Evolutionary conservation across 2,888 invertebrate genomes (phyloP), one percentile per base, ranked within the genome.

Genomic region (Drosophila vallismaia): DNA sequence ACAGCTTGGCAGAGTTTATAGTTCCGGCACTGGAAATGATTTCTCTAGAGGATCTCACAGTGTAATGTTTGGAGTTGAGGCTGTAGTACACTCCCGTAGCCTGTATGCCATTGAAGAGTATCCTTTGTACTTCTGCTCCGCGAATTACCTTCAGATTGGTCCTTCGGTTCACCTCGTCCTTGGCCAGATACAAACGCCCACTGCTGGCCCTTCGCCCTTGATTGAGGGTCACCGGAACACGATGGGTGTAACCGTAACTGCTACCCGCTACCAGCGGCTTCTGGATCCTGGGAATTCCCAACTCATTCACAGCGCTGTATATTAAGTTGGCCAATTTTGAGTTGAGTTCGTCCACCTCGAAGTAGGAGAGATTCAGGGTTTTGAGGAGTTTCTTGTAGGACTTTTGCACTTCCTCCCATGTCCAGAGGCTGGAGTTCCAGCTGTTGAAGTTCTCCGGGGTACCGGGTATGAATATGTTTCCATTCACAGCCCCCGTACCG

Each of bases 231-330:
- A 93, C 92, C 79, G 94, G 94, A 1, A 94, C 89, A 46, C 92
- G 92, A 0, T 81, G 77, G 9, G 93, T 93, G 78, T 94, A 94
- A 9, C 95, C 95, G 1, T 78, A 71, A 10, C 56, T 57, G 33
- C 68, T 66, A 12, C 78, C 93, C 0, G 63, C 26, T 3, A 0
- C 94, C 94, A 81, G 95, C 94, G 12, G 94, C 83, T 95, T 94
- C 76, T 95, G 95, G 0, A 93, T 83, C 2, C 93, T 91, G 9
- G 93, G 92, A 71, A 95, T 59, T 0, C 96, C 96, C 71, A 96
- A 79, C 80, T 97, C 95, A 2, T 36, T n/a, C n/a, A 36, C 36
- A 2, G 12, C 95, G 53, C 87, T 90, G 49, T 79, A 45, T 24
- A 88, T 59, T 79, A 95, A 93, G 0, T 93, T 91, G 0, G 93